phyloP scores from a whole-genome alignment of 2,797 vertebrate genomes.

The Pipistrellus nathusii region DNA sequence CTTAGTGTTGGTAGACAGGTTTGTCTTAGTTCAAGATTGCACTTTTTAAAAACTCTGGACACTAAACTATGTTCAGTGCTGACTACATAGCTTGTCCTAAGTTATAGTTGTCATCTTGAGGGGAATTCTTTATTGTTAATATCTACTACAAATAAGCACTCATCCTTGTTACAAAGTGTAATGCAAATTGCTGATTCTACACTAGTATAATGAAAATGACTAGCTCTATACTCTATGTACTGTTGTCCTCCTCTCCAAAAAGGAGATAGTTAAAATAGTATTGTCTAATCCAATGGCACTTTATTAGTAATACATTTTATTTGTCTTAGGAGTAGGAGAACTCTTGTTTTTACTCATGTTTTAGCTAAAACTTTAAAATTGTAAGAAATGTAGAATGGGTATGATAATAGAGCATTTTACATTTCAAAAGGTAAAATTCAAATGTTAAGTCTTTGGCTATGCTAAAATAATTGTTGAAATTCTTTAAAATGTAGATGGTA shows the following conservation, averaged over 20 bases:
- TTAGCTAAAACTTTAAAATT: slow-evolving; percentile 62
- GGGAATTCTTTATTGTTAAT: slow-evolving; percentile 27
- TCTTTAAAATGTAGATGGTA: slow-evolving; percentile 67
- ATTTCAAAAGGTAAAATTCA: slow-evolving; percentile 82
- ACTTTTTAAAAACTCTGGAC: slow-evolving; percentile 65
- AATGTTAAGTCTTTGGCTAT: slow-evolving; percentile 74
- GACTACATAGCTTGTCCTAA: slow-evolving; percentile 44
- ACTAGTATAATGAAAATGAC: slow-evolving; percentile 33
- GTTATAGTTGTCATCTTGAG: slow-evolving; percentile 49
- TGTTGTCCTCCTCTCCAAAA: slow-evolving; percentile 44
- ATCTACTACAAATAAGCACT: slow-evolving; percentile 47
- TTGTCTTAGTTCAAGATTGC: slow-evolving; percentile 51
- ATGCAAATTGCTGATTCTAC: slow-evolving; percentile 48
- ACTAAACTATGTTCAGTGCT: background rate
- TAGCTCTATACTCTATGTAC: slow-evolving; percentile 42
- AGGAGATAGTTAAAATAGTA: slow-evolving; percentile 49
- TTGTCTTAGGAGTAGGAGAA: slow-evolving; percentile 61
- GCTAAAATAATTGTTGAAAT: slow-evolving; percentile 32
- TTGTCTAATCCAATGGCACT: slow-evolving; percentile 58
- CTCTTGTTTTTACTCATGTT: slow-evolving; percentile 60
- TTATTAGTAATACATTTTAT: slow-evolving; percentile 65
- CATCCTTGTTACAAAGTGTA: slow-evolving; percentile 64
- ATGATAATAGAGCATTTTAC: slow-evolving; percentile 77
- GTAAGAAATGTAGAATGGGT: slow-evolving; percentile 36
- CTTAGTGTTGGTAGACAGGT: slow-evolving; percentile 51